Evolutionary conservation across 1,140 invertebrate species (phyloP).

Genomic region (Chironomus striatipennis): DNA sequence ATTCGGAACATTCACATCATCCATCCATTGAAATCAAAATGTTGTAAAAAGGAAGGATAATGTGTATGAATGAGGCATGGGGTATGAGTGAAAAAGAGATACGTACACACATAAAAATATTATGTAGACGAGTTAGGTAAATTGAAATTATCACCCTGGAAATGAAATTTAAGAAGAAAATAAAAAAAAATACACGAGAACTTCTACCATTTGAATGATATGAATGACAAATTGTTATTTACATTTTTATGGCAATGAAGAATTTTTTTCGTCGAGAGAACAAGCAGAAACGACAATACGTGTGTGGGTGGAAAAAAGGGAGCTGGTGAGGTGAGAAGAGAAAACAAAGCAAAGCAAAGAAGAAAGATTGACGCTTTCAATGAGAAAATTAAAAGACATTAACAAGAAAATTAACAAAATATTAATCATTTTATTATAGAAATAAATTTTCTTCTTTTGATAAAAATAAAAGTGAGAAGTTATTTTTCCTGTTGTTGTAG

Average conservation of each 20-base stretch:
- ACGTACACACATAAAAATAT: too few species aligned
- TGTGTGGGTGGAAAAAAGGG: neutral
- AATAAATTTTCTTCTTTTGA: neutral
- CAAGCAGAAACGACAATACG: neutral
- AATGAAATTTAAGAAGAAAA: neutral
- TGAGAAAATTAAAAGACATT: constrained; percentile 4
- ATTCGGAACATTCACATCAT: too few species aligned
- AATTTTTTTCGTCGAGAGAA: neutral
- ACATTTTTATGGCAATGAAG: neutral
- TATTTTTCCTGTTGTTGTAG: too few species aligned
- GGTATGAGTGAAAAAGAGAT: too few species aligned
- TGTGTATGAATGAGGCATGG: too few species aligned
- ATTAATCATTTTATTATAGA: neutral
- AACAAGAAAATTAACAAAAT: constrained; percentile 7
- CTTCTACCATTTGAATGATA: neutral
- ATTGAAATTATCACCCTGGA: neutral
- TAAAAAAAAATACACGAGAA: neutral
- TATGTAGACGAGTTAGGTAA: neutral
- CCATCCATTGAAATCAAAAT: too few species aligned
- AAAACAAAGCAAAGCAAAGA: neutral
- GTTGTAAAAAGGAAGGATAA: too few species aligned
- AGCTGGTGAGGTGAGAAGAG: neutral
- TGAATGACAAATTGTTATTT: constrained; percentile 4
- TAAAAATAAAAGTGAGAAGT: too few species aligned
- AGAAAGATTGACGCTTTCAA: constrained; percentile 1